Conservation (phyloP, 2,888 invertebrate species). For the Slavum lentiscoides region DNA sequence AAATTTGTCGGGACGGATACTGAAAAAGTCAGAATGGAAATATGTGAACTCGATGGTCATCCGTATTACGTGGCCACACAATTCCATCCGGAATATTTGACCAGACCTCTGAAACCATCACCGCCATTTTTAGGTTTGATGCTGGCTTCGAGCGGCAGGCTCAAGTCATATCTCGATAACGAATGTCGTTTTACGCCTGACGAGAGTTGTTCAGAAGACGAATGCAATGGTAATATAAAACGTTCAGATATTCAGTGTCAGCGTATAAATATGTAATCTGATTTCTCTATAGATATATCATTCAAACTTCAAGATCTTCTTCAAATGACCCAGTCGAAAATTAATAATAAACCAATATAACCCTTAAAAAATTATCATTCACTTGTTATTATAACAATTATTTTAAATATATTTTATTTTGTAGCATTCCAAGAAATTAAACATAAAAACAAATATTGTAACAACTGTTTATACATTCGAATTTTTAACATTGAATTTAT, state of each 20-base stretch:
- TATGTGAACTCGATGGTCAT: conserved; percentile 84
- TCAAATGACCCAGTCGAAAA: neutral
- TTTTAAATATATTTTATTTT: too few species aligned
- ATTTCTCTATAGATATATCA: conserved; percentile 33
- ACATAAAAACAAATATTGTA: too few species aligned
- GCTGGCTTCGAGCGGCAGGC: conserved; percentile 82
- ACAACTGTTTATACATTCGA: too few species aligned
- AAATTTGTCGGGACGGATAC: conserved; percentile 87
- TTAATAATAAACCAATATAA: neutral
- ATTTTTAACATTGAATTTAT: too few species aligned
- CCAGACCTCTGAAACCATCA: conserved; percentile 86
- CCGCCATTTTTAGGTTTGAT: conserved; percentile 95
- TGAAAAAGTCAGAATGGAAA: conserved; percentile 89
- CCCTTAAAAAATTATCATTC: neutral
- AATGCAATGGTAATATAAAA: conserved; percentile 29
- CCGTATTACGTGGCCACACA: conserved; percentile 94
- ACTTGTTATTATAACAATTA: neutral
- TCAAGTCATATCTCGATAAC: conserved; percentile 68
- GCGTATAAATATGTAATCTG: neutral
- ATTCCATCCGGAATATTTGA: conserved; percentile 97
- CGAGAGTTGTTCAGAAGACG: conserved; percentile 45
- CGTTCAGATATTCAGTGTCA: neutral
- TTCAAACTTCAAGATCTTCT: conserved; percentile 39
- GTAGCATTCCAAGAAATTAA: too few species aligned
- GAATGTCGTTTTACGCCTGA: conserved; percentile 48